Evolutionary conservation across 2,888 invertebrate genomes (phyloP).

Genomic region (Drosophila acutilabella): DNA sequence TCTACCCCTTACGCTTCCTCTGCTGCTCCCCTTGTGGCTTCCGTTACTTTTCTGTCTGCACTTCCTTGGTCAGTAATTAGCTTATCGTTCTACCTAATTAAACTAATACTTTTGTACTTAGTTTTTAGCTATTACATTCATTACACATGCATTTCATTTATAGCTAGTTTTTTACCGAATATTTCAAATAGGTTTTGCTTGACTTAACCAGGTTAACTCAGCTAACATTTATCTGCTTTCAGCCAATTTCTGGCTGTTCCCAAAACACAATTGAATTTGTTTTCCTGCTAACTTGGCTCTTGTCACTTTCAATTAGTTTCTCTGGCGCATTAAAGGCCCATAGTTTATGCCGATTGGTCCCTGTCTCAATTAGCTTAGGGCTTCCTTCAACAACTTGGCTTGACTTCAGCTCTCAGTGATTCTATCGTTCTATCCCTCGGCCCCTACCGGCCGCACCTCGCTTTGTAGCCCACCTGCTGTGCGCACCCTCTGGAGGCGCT

Average conservation of each 20-base stretch:
- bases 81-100: too few species aligned
- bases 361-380: constrained; percentile 46
- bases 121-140: too few species aligned
- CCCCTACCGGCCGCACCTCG: constrained; percentile 3
- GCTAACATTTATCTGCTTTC: background rate
- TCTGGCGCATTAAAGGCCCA: background rate
- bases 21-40: constrained; percentile 15
- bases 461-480: constrained; percentile 59
- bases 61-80: background rate
- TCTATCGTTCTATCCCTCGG: constrained; percentile 41
- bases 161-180: too few species aligned
- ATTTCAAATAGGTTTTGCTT: too few species aligned
- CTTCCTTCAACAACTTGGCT: constrained; percentile 49
- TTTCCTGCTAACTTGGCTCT: background rate
- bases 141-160: too few species aligned
- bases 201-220: background rate
- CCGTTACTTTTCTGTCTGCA: constrained; percentile 30
- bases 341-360: constrained; percentile 4
- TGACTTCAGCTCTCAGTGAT: constrained; percentile 23
- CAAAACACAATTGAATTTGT: background rate
- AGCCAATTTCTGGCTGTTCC: background rate
- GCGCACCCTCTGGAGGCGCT: constrained; percentile 31
- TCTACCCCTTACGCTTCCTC: background rate
- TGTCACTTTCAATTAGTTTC: constrained; percentile 34
- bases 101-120: too few species aligned